Percentiles rank a stretch among this genome's conserved stretches.
Evolutionary conservation across 2,888 invertebrate species (phyloP).

Genomic region (Ceriagrion tenellum): DNA sequence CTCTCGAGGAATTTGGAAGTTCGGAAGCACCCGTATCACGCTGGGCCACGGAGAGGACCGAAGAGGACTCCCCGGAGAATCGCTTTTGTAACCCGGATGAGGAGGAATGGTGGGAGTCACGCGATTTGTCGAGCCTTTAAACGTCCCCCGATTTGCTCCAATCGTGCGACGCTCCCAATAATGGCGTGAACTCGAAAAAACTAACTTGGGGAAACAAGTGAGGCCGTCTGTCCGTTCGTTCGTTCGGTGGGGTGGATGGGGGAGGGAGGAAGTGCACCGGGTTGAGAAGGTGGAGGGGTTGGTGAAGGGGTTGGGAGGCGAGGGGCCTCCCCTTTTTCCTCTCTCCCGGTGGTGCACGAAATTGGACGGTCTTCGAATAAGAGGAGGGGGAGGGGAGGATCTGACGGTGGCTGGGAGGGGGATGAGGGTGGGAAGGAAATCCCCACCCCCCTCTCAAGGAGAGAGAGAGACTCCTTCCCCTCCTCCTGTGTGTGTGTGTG

Average conservation of each 20-base stretch:
- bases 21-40: no score
- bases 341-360: background rate
- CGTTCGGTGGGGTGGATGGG: no score
- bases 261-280: no score
- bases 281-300: no score
- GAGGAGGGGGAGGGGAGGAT: background rate
- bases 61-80: background rate
- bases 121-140: background rate
- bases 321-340: no score
- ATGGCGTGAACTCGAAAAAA: background rate
- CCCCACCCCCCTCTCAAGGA: no score
- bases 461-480: no score
- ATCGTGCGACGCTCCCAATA: background rate
- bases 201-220: background rate
- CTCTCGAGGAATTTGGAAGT: no score
- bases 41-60: background rate
- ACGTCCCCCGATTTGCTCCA: background rate
- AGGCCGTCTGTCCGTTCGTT: no score
- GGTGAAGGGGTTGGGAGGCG: no score
- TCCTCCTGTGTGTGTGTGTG: no score
- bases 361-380: background rate
- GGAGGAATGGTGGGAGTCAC: background rate
- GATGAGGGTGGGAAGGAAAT: background rate
- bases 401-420: background rate
- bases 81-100: background rate